Base-by-base conservation (phyloP, 2,113 vertebrate species). In the human (Homo sapiens) region DNA sequence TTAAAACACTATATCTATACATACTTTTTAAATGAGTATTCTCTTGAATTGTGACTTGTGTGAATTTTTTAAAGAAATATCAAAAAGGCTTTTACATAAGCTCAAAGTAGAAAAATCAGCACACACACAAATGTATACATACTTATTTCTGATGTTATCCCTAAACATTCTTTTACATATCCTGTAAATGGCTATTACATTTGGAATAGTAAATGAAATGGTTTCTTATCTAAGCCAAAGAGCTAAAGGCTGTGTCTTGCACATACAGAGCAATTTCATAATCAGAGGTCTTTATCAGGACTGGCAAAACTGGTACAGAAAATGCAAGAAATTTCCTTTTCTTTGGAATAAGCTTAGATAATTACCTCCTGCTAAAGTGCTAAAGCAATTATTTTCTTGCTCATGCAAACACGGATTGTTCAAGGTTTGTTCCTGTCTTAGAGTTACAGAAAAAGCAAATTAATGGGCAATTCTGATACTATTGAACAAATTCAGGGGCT, bases 331-430 rank as follows among this genome's bases (percentile, higher is more conserved):
- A 82, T 70, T 91, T 93, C 30, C 61, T 94, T 3, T 91, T 80
- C 30, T 95, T 92, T 89, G n/a, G 81, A 83, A 79, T 80, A 89
- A 93, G 22, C 48, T 92, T 87, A 93, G 83, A 11, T 14, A 83
- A 82, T 95, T 72, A 89, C 45, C 40, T 94, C 35, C 85, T 84
- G 38, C 82, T 92, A 75, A 89, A 83, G 11, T 89, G 40, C 86
- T 93, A 91, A 95, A 97, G 59, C 43, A 96, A 89, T 97, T 93
- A 93, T 94, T 72, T 89, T 57, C 52, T 95, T 95, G 59, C 25
- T 59, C 30, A 81, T 95, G 50, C 38, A 95, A 90, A 96, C 89
- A 83, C 38, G 86, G 52, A 86, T 59, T 93, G n/a, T 96, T 86
- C 90, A 95, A 97, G 27, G 23, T 57, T 93, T 94, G 68, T 59